Base-by-base conservation (phyloP, 2,113 vertebrate species). In the Cyrtonyx montezumae region DNA sequence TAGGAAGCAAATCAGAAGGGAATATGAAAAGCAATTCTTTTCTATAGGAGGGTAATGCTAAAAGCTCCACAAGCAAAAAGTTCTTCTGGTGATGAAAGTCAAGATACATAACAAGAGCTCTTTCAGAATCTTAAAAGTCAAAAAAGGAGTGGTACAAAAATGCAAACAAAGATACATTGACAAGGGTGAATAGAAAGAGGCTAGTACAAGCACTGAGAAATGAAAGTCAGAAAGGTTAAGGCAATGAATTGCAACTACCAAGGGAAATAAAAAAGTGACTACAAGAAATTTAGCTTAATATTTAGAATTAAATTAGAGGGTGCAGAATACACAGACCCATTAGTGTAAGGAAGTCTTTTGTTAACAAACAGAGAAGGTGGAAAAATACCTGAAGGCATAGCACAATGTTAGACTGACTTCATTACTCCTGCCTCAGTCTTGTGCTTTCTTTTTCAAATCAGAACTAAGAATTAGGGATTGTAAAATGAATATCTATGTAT, bases 81-180 rank as follows among this genome's bases (percentile, higher is more conserved):
- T 77, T 84, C 61, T 88, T 90, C 74, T 43, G n/a, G 42, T 26
- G 45, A 87, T 77, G 36, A 91, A 96, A 94, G 84, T 82, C 48
- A 84, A 85, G 89, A 87, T 45, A 40, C 15, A 5, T 28, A 95
- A 83, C 49, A 69, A 16, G 40, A 82, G 59, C 26, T 74, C 68
- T 93, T 96, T 95, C 48, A 88, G 75, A 34, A 90, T 58, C 1
- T 2, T 62, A 42, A 48, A 88, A 87, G 75, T 74, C 9, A 49
- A 40, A 76, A 76, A 66, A 87, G 10, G 23, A 85, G 45, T 40
- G 8, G 63, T 87, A 93, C 17, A 78, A 88, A 95, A 93, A 69
- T 34, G 37, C 66, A 92, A 94, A 92, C 61, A 91, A 95, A 95
- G 85, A 80, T 67, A 55, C 34, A 77, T 45, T 93, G 71, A 74